Conservation (phyloP, 1,140 invertebrate species). For the Neodiprion fabricii region DNA sequence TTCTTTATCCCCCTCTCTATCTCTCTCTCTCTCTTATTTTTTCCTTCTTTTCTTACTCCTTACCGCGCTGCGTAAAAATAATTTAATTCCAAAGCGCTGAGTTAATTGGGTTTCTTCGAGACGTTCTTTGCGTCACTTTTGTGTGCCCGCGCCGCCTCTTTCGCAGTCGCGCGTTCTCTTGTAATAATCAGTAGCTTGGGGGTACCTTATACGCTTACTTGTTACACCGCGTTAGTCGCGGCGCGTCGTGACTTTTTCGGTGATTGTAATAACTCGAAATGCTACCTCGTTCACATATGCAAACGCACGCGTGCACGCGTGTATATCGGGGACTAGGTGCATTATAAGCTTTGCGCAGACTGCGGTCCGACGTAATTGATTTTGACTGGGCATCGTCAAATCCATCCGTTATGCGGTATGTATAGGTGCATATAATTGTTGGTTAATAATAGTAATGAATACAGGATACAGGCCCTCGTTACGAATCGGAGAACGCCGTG, state of each 20-base stretch:
- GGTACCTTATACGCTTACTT: too few relatives aligned
- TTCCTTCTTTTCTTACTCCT: slow-evolving; percentile 13
- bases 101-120: slow-evolving; percentile 47
- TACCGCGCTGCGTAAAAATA: slow-evolving; percentile 37
- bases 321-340: too few relatives aligned
- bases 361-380: background rate
- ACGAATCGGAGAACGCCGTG: slow-evolving; percentile 20
- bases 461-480: background rate
- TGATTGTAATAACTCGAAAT: too few relatives aligned
- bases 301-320: too few relatives aligned
- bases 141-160: too few relatives aligned
- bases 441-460: background rate
- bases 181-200: too few relatives aligned
- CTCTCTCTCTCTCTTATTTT: slow-evolving; percentile 17
- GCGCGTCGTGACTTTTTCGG: too few relatives aligned
- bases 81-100: slow-evolving; percentile 43
- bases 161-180: too few relatives aligned
- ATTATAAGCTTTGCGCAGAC: background rate
- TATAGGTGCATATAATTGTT: too few relatives aligned
- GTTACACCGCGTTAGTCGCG: too few relatives aligned
- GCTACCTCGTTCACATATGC: too few relatives aligned
- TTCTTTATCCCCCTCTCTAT: background rate
- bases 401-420: background rate
- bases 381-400: background rate
- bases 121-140: slow-evolving; percentile 20